Conservation (phyloP, 2,797 vertebrate species). For the Halcyon badia region DNA sequence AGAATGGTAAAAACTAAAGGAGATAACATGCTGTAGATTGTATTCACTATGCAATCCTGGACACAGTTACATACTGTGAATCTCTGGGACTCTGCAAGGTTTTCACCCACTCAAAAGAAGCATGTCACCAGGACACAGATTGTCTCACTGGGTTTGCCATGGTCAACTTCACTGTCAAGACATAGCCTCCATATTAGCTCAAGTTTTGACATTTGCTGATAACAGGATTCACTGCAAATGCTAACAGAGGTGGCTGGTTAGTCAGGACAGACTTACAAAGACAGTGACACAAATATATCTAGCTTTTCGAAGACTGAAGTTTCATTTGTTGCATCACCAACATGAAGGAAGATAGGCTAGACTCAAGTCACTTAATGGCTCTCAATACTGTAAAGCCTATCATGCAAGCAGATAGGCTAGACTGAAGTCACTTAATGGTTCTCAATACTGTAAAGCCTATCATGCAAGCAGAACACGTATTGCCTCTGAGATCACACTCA, state of each 20-base stretch:
- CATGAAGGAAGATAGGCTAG: not conserved
- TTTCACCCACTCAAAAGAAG: not conserved
- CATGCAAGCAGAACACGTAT: not conserved
- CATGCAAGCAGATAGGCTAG: not conserved
- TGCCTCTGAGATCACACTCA: not conserved
- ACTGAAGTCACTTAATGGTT: not conserved
- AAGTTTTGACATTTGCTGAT: not conserved
- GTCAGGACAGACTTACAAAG: not conserved
- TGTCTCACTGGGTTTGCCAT: not conserved
- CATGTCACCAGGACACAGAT: not conserved
- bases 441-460: not conserved
- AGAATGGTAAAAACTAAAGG: not conserved
- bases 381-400: not conserved
- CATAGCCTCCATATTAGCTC: not conserved
- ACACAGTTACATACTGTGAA: not conserved
- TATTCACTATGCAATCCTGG: not conserved
- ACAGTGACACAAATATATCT: not conserved
- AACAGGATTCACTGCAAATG: not conserved
- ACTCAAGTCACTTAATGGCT: not conserved
- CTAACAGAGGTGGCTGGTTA: not conserved
- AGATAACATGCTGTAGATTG: not conserved
- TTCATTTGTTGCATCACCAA: accelerated
- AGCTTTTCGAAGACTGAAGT: not conserved
- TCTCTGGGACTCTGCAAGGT: not conserved
- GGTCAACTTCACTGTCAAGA: not conserved